Conservation (phyloP, 2,797 vertebrate species). For the Saxicola maurus region DNA sequence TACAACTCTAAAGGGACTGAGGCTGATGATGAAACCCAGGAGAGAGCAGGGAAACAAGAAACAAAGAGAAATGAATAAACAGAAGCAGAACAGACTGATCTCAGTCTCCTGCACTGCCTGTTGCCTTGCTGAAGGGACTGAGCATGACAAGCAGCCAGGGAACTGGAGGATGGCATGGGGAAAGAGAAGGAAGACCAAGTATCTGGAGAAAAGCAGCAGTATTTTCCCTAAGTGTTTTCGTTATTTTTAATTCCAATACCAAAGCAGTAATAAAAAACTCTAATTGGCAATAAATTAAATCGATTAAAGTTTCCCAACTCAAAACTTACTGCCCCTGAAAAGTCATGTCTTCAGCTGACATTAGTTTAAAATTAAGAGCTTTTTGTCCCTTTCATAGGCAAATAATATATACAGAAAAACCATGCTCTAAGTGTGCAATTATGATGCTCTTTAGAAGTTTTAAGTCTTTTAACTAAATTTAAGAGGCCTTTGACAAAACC, state of each 20-base stretch:
- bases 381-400: not conserved
- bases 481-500: not conserved
- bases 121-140: not conserved
- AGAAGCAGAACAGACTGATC: not conserved
- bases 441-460: not conserved
- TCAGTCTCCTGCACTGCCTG: not conserved
- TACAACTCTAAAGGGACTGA: not conserved
- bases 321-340: not conserved
- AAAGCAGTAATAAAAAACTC: not conserved
- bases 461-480: not conserved
- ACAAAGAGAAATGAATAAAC: not conserved
- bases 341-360: not conserved
- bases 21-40: not conserved
- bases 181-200: not conserved
- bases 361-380: not conserved
- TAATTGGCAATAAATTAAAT: not conserved
- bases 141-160: not conserved
- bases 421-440: not conserved
- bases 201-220: not conserved
- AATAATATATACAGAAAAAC: not conserved
- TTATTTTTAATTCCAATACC: not conserved
- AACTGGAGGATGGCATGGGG: not conserved
- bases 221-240: not conserved
- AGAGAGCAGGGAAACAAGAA: fast-evolving
- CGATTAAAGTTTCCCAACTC: not conserved